Base-by-base conservation (phyloP, 2,113 vertebrate species). In the Pithys albifrons region DNA sequence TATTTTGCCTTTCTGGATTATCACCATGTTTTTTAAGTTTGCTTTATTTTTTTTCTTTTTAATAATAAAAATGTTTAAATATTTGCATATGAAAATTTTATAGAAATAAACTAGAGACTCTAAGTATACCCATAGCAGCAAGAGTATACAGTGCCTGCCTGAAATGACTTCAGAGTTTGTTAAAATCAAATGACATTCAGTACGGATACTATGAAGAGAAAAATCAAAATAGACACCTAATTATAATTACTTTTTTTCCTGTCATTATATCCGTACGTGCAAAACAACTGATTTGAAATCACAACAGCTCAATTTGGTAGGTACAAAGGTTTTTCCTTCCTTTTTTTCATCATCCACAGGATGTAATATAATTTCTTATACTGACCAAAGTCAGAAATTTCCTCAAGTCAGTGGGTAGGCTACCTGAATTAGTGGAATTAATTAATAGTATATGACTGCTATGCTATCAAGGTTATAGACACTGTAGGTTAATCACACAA, bases 141-240 rank as follows among this genome's bases (percentile, higher is more conserved):
- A 97, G 76, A 66, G 93, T 89, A 66, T 82, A 72, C 46, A 94
- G 85, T 74, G 95, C 37, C 89, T 97, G 90, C 83, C 90, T 96
- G 96, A 94, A 96, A 88, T 97, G 92, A 97, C 96, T 97, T 97
- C 97, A 95, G 93, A 94, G 97, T 98, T 97, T 96, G 95, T 91
- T 96, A 95, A 98, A 98, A 98, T 98, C 98, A 98, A 97, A 97
- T 97, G 96, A 98, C 92, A 98, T 98, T 98, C 97, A 98, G 93
- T 97, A 96, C 97, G 96, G 96, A 98, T 98, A 98, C 96, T 97
- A 98, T 97, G 98, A 96, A 96, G 94, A 98, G 95, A 97, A 93
- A 95, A 98, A 97, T 98, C 95, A 98, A 98, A 98, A 98, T 98
- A 98, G 98, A 96, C 85, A 98, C 94, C 97, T 98, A 98, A 98